Evolutionary conservation across 1,140 invertebrate species (phyloP).

Genomic region (Cydia pomonella): DNA sequence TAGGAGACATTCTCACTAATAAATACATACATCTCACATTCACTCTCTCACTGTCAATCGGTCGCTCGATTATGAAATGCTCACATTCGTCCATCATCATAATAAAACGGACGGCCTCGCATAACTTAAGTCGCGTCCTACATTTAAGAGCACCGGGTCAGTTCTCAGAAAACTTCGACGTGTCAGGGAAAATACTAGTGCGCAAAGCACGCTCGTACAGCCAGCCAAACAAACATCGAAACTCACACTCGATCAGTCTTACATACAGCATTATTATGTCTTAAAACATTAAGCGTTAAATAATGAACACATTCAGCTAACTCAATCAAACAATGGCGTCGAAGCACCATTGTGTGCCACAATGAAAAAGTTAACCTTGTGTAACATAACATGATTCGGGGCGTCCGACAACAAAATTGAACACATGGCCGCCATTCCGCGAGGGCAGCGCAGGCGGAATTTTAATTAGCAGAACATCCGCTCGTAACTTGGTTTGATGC

Average conservation of each 20-base stretch:
- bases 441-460: slow-evolving; percentile 80
- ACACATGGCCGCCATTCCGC: slow-evolving; percentile 79
- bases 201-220: slow-evolving; percentile 52
- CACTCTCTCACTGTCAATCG: slow-evolving; percentile 44
- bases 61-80: slow-evolving; percentile 48
- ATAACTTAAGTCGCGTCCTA: slow-evolving; percentile 68
- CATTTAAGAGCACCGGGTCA: slow-evolving; percentile 76
- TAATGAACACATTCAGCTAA: slow-evolving; percentile 51
- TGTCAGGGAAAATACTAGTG: slow-evolving; percentile 57
- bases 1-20: slow-evolving; percentile 76
- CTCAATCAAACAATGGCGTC: slow-evolving; percentile 50
- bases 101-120: slow-evolving; percentile 72
- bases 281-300: slow-evolving; percentile 54
- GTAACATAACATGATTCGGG: slow-evolving; percentile 77
- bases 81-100: slow-evolving; percentile 58
- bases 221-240: slow-evolving; percentile 45
- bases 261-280: slow-evolving; percentile 57
- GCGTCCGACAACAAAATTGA: slow-evolving; percentile 69
- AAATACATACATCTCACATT: slow-evolving; percentile 70
- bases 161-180: slow-evolving; percentile 66
- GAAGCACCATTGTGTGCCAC: slow-evolving; percentile 54
- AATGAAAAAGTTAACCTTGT: slow-evolving; percentile 76
- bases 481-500: slow-evolving; percentile 73
- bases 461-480: slow-evolving; percentile 81
- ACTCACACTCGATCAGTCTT: slow-evolving; percentile 68